phyloP scores from a whole-genome alignment of 2,888 invertebrate species.

The Ennomos fuscantarius region DNA sequence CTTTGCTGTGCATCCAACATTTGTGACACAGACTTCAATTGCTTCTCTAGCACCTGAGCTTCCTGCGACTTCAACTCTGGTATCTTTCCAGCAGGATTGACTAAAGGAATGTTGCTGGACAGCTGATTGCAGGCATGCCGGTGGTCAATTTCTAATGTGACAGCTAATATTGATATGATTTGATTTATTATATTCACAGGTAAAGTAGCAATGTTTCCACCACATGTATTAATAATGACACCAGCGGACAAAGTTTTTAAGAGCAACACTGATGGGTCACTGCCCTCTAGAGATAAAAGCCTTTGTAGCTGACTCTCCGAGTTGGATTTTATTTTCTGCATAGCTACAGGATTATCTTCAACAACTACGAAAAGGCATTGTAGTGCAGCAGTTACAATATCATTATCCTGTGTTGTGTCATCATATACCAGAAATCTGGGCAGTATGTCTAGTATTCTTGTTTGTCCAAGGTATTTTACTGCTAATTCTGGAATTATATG shows the following conservation, averaged over 20 bases:
- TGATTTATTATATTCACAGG: conserved; percentile 76
- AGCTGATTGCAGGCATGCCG: conserved; percentile 76
- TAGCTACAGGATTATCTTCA: conserved; percentile 88
- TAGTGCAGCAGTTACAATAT: conserved; percentile 84
- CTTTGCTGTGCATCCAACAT: conserved; percentile 88
- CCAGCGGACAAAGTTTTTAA: conserved; percentile 86
- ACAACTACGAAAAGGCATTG: conserved; percentile 89
- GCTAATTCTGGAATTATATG: conserved; percentile 78
- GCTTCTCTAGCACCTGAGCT: conserved; percentile 72
- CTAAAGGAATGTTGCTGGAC: conserved; percentile 77
- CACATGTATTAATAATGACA: conserved; percentile 82
- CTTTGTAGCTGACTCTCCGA: conserved; percentile 73
- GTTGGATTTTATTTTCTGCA: conserved; percentile 79
- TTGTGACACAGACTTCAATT: conserved; percentile 78
- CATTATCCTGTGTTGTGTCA: conserved; percentile 81
- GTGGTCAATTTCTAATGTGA: conserved; percentile 83
- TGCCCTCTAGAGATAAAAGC: conserved; percentile 69
- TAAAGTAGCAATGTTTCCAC: conserved; percentile 66
- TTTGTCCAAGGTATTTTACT: conserved; percentile 87
- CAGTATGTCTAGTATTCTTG: conserved; percentile 86
- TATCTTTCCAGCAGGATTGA: conserved; percentile 57
- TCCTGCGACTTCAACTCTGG: conserved; percentile 65
- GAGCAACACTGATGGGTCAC: conserved; percentile 70
- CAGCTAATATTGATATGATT: conserved; percentile 80
- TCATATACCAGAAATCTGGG: conserved; percentile 82